Evolutionary conservation across 2,888 invertebrate genomes (phyloP).

Genomic region (Agrochola lychnidis): DNA sequence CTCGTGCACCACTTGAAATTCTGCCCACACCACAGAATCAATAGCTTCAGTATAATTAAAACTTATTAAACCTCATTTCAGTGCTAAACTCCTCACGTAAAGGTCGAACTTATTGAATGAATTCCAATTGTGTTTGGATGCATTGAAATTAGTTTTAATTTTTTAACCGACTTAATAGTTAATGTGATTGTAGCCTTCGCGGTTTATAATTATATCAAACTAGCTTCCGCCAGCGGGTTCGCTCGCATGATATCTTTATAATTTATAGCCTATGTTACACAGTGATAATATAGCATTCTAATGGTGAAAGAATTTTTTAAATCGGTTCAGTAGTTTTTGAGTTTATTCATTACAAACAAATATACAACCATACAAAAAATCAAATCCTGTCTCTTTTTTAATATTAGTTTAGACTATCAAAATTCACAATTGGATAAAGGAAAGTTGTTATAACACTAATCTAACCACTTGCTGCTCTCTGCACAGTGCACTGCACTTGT

Average conservation of each 20-base stretch:
- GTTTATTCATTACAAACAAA: too few relatives aligned
- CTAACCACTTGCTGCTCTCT: too few relatives aligned
- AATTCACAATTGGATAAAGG: neutral
- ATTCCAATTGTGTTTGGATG: conserved; percentile 32
- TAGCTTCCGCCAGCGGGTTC: too few relatives aligned
- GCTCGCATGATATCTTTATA: too few relatives aligned
- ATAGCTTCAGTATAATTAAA: conserved; percentile 10
- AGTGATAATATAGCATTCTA: too few relatives aligned
- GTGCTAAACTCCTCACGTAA: conserved; percentile 37
- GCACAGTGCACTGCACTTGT: neutral
- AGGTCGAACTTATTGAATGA: conserved; percentile 47
- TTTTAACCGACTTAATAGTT: neutral
- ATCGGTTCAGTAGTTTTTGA: too few relatives aligned
- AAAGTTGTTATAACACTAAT: neutral
- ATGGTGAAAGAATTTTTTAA: too few relatives aligned
- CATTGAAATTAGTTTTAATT: conserved; percentile 22
- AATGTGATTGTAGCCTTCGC: neutral
- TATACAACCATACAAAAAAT: too few relatives aligned
- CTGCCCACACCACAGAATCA: neutral
- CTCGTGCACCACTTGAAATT: conserved; percentile 24
- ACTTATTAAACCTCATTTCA: conserved; percentile 42
- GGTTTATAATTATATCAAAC: neutral
- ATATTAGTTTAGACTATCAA: neutral
- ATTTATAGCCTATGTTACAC: too few relatives aligned
- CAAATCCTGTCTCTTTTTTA: too few relatives aligned